Conservation (phyloP, 2,797 vertebrate genomes). For the Phrynocephalus vlangalii region DNA sequence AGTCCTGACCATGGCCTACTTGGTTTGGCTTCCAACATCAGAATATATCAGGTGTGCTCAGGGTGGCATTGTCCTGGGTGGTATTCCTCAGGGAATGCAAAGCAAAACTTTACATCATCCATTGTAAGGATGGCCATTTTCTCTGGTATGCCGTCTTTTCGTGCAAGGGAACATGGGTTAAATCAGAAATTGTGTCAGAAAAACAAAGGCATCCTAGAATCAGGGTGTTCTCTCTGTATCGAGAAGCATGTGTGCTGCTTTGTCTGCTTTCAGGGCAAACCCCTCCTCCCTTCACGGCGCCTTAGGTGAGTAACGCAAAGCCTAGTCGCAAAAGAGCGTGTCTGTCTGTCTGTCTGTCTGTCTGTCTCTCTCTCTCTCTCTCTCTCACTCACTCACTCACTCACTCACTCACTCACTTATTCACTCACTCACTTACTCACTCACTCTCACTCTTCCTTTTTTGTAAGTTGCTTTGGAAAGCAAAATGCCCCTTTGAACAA, state of each 20-base stretch:
- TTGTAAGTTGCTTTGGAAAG: slow-evolving; percentile 13
- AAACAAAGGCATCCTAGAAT: background rate
- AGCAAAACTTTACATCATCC: too few relatives aligned
- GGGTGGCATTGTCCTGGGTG: too few relatives aligned
- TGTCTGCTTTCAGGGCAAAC: slow-evolving; percentile 20
- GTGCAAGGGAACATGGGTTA: background rate
- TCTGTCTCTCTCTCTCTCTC: too few relatives aligned
- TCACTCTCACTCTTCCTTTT: background rate
- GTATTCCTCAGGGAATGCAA: too few relatives aligned
- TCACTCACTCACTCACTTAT: background rate
- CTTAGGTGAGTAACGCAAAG: slow-evolving; percentile 16
- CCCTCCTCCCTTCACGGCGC: slow-evolving; percentile 22
- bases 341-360: background rate
- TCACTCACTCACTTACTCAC: too few relatives aligned
- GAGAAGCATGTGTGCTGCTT: background rate
- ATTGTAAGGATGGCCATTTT: background rate
- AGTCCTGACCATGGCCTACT: too few relatives aligned
- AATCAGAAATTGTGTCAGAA: background rate
- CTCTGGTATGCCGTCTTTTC: background rate
- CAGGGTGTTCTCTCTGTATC: background rate
- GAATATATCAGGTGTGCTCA: too few relatives aligned
- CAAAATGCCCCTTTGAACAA: slow-evolving; percentile 12
- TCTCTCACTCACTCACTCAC: background rate
- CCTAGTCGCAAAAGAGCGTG: background rate
- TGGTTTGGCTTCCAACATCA: too few relatives aligned